Conservation (phyloP, 2,113 vertebrate genomes). For the Jacana jacana region DNA sequence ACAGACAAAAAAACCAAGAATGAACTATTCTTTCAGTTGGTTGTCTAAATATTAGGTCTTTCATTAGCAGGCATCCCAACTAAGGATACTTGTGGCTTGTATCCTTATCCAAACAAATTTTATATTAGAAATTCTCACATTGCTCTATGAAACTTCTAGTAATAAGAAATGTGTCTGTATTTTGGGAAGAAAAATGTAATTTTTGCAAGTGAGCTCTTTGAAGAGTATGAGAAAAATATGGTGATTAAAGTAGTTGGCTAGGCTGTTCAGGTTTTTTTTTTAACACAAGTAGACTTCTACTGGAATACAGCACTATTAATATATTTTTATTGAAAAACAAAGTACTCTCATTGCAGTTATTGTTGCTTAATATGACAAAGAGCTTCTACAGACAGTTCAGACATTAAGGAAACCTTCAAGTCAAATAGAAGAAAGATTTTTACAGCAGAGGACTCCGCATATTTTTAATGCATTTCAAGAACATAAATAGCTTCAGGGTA, state of each 20-base stretch:
- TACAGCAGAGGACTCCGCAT: neutral
- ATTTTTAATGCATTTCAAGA: neutral
- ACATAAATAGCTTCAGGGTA: neutral
- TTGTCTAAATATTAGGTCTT: neutral
- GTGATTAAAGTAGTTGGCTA: neutral
- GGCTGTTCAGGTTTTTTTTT: neutral
- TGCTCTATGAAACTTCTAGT: neutral
- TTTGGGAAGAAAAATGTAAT: neutral
- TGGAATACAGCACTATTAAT: neutral
- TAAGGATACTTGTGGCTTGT: neutral
- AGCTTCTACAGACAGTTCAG: neutral
- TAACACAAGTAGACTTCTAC: neutral
- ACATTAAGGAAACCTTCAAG: neutral
- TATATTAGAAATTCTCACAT: neutral
- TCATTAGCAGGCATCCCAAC: neutral
- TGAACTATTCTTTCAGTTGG: neutral
- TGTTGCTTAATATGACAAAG: neutral
- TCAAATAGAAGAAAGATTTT: neutral
- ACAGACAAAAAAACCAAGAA: neutral
- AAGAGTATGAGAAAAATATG: neutral
- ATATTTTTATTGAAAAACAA: neutral
- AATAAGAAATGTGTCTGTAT: neutral
- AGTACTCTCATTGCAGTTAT: neutral
- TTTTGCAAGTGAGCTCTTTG: neutral
- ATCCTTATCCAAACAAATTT: neutral